Evolutionary conservation across 2,888 invertebrate genomes (phyloP).

Genomic region (Germaria angustata): DNA sequence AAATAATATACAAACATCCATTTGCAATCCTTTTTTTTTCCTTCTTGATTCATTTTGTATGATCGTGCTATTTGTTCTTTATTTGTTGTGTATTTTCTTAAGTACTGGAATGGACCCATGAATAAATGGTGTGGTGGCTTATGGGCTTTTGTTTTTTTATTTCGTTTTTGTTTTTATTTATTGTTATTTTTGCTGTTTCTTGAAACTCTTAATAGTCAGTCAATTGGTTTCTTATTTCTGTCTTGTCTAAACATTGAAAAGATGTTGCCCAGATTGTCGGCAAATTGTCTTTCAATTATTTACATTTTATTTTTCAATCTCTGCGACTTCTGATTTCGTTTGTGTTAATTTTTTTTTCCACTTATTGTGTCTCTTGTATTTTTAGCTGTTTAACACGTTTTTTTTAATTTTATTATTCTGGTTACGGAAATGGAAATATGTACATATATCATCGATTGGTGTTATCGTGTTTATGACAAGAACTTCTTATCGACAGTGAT

Average conservation of each 20-base stretch:
- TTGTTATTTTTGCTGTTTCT: constrained; percentile 25
- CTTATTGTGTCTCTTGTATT: constrained; percentile 10
- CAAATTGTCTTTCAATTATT: constrained; percentile 69
- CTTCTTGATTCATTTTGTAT: neutral
- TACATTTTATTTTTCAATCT: constrained; percentile 50
- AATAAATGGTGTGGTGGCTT: constrained; percentile 15
- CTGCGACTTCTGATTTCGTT: constrained; percentile 50
- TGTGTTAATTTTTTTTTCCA: neutral
- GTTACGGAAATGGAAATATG: constrained; percentile 43
- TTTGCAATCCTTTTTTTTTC: constrained; percentile 48
- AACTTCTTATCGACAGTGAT: neutral
- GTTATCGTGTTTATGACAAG: neutral
- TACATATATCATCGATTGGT: constrained; percentile 8
- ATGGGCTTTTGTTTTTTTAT: constrained; percentile 19
- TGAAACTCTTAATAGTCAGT: constrained; percentile 37
- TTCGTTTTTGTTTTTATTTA: neutral
- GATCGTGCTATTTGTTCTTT: constrained; percentile 21
- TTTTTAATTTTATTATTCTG: constrained; percentile 20
- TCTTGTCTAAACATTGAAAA: constrained; percentile 63
- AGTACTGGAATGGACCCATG: neutral
- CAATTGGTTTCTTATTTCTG: constrained; percentile 44
- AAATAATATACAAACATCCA: neutral
- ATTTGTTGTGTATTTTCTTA: constrained; percentile 39
- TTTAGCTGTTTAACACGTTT: constrained; percentile 44
- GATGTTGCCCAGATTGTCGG: constrained; percentile 71